A percentile compares a stretch with the other conserved stretches of the same genome.
phyloP scores from a whole-genome alignment of 2,888 invertebrate species.

The Blastobasis lacticolella region DNA sequence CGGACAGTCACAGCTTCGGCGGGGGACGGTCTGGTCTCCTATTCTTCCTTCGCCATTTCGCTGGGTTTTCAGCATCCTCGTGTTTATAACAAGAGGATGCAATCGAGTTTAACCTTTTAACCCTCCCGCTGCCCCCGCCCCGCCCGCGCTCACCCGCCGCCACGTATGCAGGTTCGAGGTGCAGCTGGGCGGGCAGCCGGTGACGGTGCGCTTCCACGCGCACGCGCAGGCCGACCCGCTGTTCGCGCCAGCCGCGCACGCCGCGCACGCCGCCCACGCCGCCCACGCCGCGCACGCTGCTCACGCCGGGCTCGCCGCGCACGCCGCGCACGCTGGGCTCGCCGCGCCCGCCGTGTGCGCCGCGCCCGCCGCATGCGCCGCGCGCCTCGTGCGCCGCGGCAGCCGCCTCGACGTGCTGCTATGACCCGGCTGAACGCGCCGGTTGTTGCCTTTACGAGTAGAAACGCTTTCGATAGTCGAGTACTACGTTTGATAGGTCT shows the following conservation, averaged over 20 bases:
- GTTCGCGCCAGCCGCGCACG: slow-evolving; percentile 10
- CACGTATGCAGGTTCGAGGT: slow-evolving; percentile 80
- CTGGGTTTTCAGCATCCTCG: too few species aligned
- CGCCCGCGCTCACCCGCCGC: neutral
- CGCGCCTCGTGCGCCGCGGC: slow-evolving; percentile 59
- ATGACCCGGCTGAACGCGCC: neutral
- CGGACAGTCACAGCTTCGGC: too few species aligned
- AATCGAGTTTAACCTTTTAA: too few species aligned
- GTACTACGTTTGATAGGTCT: too few species aligned
- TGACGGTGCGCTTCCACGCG: slow-evolving; percentile 79
- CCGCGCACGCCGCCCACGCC: slow-evolving; percentile 54
- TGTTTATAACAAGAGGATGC: too few species aligned
- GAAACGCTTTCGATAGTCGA: too few species aligned
- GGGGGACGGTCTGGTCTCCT: too few species aligned
- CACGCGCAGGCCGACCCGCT: slow-evolving; percentile 16
- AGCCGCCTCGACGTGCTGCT: slow-evolving; percentile 61
- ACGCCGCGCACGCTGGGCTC: slow-evolving; percentile 58
- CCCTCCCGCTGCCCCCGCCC: too few species aligned
- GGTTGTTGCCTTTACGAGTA: neutral
- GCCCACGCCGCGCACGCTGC: slow-evolving; percentile 41
- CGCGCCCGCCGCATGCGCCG: slow-evolving; percentile 31
- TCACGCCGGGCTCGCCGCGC: slow-evolving; percentile 31
- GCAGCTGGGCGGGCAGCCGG: slow-evolving; percentile 86
- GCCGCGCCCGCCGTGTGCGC: slow-evolving; percentile 22
- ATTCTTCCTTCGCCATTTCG: too few species aligned